Evolutionary conservation across 2,888 invertebrate genomes (phyloP).

Genomic region (Athrips mouffetella): DNA sequence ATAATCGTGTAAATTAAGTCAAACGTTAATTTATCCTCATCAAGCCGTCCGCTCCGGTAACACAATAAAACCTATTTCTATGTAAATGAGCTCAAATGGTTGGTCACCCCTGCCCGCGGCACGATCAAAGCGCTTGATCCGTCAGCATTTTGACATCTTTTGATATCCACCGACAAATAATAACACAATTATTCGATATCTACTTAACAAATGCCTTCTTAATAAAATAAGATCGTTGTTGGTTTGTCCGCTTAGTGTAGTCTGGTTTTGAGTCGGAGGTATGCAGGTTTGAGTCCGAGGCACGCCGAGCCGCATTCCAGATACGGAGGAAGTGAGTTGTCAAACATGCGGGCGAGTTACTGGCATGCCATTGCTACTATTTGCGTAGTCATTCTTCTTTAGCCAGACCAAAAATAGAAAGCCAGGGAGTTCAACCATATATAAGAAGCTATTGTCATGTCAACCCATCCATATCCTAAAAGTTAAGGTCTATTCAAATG

Average conservation of each 20-base stretch:
- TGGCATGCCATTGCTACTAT: conserved; percentile 1
- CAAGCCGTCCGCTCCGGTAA: conserved; percentile 35
- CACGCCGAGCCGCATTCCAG: conserved; percentile 23
- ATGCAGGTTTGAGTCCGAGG: conserved; percentile 25
- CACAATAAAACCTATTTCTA: conserved; percentile 49
- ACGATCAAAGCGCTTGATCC: conserved; percentile 52
- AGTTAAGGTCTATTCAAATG: too few species aligned
- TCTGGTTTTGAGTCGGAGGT: conserved; percentile 9
- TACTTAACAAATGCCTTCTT: conserved; percentile 23
- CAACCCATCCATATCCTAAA: too few species aligned
- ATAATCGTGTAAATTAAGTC: conserved; percentile 19
- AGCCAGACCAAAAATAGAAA: too few species aligned
- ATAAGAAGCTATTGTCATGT: too few species aligned
- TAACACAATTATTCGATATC: conserved; percentile 51
- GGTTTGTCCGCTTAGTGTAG: not conserved
- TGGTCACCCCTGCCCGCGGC: conserved; percentile 56
- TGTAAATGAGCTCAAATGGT: conserved; percentile 50
- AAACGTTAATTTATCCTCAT: conserved; percentile 41
- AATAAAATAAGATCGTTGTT: conserved; percentile 24
- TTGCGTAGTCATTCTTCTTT: conserved; percentile 8
- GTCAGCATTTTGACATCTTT: conserved; percentile 72
- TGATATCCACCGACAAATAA: conserved; percentile 72
- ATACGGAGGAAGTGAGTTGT: not conserved
- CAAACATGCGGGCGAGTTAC: not conserved
- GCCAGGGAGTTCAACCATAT: too few species aligned